phyloP scores from a whole-genome alignment of 1,140 invertebrate species.

The Cryptotermes secundus region DNA sequence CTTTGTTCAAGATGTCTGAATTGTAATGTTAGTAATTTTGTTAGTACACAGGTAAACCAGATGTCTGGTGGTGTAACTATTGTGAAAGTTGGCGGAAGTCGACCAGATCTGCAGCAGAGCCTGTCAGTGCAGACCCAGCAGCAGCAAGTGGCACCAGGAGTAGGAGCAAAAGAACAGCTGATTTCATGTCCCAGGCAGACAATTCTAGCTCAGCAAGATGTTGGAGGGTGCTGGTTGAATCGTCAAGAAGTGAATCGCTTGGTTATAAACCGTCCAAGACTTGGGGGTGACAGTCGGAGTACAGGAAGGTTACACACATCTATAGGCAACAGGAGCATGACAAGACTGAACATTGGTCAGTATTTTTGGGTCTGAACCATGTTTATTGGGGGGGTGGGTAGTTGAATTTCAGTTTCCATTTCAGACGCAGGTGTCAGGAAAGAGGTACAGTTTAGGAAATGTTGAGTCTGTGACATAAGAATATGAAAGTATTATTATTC shows the following conservation, averaged over 20 bases:
- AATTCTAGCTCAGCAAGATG: slow-evolving; percentile 33
- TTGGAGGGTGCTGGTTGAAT: slow-evolving; percentile 24
- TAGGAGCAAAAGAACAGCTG: neutral
- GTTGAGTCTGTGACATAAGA: too few relatives aligned
- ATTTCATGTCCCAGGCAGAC: slow-evolving; percentile 25
- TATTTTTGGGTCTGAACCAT: too few relatives aligned
- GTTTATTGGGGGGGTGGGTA: too few relatives aligned
- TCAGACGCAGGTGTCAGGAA: too few relatives aligned
- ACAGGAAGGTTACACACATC: slow-evolving; percentile 67
- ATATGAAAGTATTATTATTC: too few relatives aligned
- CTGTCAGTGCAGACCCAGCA: neutral
- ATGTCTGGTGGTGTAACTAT: slow-evolving; percentile 72
- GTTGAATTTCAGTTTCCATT: too few relatives aligned
- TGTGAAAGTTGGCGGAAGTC: slow-evolving; percentile 65
- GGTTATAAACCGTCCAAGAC: slow-evolving; percentile 39
- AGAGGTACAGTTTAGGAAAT: too few relatives aligned
- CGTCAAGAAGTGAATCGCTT: slow-evolving; percentile 39
- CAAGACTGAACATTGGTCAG: slow-evolving; percentile 63
- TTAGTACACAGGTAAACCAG: slow-evolving; percentile 58
- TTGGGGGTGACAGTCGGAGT: slow-evolving; percentile 62
- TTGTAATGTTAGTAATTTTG: neutral
- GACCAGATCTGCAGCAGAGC: slow-evolving; percentile 13
- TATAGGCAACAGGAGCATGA: slow-evolving; percentile 70
- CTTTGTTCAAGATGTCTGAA: neutral
- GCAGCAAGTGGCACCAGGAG: neutral